These are phyloP conservation scores for Chromis chromis DNA, from an alignment of 2,797 vertebrate genomes.

Conservation along the genomic window DNA sequence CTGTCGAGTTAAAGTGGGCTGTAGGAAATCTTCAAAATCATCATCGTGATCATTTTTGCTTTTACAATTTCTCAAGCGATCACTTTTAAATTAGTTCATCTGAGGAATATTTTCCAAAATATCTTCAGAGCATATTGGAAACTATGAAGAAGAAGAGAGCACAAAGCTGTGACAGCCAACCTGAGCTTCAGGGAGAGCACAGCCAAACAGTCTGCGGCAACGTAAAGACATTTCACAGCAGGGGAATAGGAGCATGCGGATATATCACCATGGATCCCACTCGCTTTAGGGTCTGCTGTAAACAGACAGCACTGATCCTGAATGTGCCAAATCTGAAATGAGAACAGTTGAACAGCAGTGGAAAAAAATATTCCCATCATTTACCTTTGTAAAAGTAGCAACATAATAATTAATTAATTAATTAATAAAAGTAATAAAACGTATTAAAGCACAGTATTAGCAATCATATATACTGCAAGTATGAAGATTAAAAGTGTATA, in stretches of 20 bases:
- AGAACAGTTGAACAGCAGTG: slow-evolving; percentile 5
- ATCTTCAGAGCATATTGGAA: slow-evolving; percentile 21
- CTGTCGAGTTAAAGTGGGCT: slow-evolving; percentile 20
- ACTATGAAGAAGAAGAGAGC: slow-evolving; percentile 24
- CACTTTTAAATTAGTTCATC: slow-evolving; percentile 25
- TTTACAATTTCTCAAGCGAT: slow-evolving; percentile 14
- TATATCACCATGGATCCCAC: slow-evolving; percentile 75
- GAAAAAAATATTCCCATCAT: neutral
- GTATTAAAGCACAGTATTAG: neutral
- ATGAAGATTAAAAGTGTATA: neutral
- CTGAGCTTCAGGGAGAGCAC: slow-evolving; percentile 81
- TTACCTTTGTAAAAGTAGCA: neutral
- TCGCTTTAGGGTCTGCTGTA: slow-evolving; percentile 79
- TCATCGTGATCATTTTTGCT: neutral
- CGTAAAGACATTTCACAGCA: slow-evolving; percentile 74
- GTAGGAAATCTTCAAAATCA: slow-evolving; percentile 36
- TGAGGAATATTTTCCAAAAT: slow-evolving; percentile 29
- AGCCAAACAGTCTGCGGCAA: slow-evolving; percentile 74
- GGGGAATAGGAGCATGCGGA: slow-evolving; percentile 80
- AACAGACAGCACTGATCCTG: slow-evolving; percentile 84
- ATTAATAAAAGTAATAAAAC: too few relatives aligned
- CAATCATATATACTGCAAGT: neutral
- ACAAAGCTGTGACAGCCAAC: slow-evolving; percentile 63
- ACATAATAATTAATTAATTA: too few relatives aligned
- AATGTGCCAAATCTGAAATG: slow-evolving; percentile 86